These are phyloP conservation scores for Anhinga anhinga DNA, from an alignment of 2,113 vertebrate species.

Conservation along the genomic window DNA sequence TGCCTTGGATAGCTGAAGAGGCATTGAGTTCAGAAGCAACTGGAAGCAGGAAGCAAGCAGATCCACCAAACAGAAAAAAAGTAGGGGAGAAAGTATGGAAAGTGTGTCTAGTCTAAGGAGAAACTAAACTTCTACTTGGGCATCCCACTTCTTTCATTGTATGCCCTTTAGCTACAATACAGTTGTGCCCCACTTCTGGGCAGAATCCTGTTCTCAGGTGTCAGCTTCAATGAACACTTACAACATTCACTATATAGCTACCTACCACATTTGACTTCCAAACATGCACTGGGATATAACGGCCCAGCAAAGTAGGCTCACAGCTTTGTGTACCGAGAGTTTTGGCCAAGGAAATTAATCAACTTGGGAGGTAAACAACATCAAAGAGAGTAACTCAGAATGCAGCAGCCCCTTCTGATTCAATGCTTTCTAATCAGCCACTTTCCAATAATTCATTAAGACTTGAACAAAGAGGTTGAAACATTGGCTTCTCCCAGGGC, in stretches of 20 bases:
- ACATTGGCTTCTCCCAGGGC: background rate
- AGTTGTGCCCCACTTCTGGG: background rate
- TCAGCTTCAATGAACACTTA: background rate
- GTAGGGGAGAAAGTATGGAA: background rate
- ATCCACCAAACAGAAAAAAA: background rate
- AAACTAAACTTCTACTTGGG: background rate
- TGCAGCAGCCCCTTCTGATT: background rate
- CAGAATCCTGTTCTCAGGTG: background rate
- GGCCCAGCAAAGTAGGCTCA: background rate
- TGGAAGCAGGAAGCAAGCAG: background rate
- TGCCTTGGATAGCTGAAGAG: background rate
- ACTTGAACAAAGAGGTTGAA: conserved; percentile 37
- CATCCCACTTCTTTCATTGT: accelerated
- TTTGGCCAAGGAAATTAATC: background rate
- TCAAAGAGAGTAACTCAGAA: conserved; percentile 15
- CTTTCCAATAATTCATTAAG: conserved; percentile 52
- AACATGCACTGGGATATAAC: background rate
- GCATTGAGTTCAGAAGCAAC: background rate
- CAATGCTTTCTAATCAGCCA: conserved; percentile 22
- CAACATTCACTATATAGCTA: background rate
- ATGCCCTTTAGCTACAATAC: background rate
- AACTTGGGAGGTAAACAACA: conserved; percentile 33
- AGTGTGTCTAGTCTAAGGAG: background rate
- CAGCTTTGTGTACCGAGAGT: background rate
- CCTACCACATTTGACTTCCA: background rate